Evolutionary conservation across 1,140 invertebrate species (phyloP), one percentile per base, ranked within the genome.

Genomic region (Drosophila leontia): DNA sequence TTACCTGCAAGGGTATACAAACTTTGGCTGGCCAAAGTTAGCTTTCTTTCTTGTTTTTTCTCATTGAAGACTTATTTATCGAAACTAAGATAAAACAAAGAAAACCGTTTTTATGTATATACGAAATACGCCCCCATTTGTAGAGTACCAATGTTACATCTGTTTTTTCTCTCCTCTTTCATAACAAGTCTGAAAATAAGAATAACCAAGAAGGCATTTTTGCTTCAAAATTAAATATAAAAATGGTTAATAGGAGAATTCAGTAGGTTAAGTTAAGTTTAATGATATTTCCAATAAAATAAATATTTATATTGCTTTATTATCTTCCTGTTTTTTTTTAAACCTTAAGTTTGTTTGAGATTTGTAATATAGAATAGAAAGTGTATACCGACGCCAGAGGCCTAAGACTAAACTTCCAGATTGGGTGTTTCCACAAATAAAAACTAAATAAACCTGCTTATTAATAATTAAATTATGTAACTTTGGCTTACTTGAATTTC

Each of bases 401-500:
- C 5, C 5, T 23, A 23, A 23, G 23, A 23, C 23, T 34, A 11
- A 0, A 4, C 8, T n/a, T n/a, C n/a, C 0, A 17, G 4, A 32
- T 26, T 11, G 6, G 5, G 26, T n/a, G 8, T 29, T 3, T 29
- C n/a, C 2, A 11, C 26, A 39, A 39, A 7, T 39, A 26, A 17
- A 17, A 23, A 12, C 11, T 1, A 53, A 13, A 17, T 4, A 59
- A 26, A 9, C 19, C 11, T 26, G 3, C 0, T 26, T 37, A 13
- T 45, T 23, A 32, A 1, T 12, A 61, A 34, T 29, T 7, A 3
- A 41, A 37, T 13, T 11, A 7, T 11, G 3, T 13, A 2, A 4
- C 29, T 53, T 39, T 59, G 15, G 17, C 74, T 77, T 60, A 86
- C 82, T 67, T 83, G 80, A 23, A 75, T 61, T 32, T 86, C 75